Evolutionary conservation across 2,797 vertebrate genomes (phyloP).

Genomic region (Cyclopterus lumpus): DNA sequence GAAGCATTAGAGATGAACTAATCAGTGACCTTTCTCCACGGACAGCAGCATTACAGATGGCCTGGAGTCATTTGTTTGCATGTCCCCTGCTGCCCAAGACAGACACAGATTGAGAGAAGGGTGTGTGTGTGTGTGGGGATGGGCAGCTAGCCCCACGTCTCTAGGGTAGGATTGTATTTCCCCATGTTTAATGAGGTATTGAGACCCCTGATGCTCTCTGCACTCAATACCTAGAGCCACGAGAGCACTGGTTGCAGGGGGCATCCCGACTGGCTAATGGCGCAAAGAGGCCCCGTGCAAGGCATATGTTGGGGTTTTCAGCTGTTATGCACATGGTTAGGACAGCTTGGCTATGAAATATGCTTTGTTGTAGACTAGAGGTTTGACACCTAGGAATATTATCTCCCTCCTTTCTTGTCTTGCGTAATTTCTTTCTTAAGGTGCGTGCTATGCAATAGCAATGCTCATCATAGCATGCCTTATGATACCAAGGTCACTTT

Average conservation of each 20-base stretch:
- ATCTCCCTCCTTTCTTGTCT: background rate
- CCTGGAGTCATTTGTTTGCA: constrained; percentile 46
- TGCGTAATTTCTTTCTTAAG: too few species aligned
- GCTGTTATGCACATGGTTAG: constrained; percentile 35
- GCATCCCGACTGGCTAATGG: constrained; percentile 61
- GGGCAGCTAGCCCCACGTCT: constrained; percentile 49
- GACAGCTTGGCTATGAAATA: constrained; percentile 47
- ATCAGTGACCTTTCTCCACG: constrained; percentile 58
- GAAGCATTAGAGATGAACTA: constrained; percentile 45
- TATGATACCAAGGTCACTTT: background rate
- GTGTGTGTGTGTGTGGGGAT: constrained; percentile 7
- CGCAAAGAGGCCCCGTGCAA: constrained; percentile 40
- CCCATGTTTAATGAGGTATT: constrained; percentile 76
- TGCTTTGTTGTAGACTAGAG: constrained; percentile 7
- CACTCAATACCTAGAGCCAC: constrained; percentile 50
- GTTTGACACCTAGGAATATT: background rate
- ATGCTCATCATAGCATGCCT: background rate
- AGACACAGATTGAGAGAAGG: constrained; percentile 55
- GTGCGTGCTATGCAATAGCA: background rate
- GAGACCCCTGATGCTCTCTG: constrained; percentile 66
- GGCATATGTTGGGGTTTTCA: constrained; percentile 32
- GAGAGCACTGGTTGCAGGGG: constrained; percentile 56
- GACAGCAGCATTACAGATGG: constrained; percentile 67
- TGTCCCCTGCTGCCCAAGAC: constrained; percentile 30
- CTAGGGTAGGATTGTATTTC: constrained; percentile 73